Evolutionary conservation across 2,797 vertebrate genomes (phyloP).

Genomic region (Periparus ater): DNA sequence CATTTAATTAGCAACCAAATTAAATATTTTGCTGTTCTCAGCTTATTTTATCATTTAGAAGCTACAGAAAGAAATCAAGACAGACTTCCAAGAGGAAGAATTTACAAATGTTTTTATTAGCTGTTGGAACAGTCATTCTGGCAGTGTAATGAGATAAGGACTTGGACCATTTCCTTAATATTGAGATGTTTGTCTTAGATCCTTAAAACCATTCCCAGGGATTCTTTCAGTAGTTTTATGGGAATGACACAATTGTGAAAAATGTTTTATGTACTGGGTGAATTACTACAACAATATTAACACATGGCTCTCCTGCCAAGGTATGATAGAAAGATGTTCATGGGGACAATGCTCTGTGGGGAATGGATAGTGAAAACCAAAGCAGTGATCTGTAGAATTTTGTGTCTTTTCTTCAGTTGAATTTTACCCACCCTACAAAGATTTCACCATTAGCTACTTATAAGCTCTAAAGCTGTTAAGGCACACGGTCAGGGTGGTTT

Average conservation of each 20-base stretch:
- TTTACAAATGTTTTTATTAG: conserved; percentile 53
- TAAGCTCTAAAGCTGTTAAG: not conserved
- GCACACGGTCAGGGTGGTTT: not conserved
- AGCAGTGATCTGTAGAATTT: not conserved
- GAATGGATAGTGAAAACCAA: not conserved
- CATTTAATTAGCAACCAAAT: conserved; percentile 89
- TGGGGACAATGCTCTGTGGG: not conserved
- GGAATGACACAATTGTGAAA: not conserved
- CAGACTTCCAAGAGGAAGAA: conserved; percentile 63
- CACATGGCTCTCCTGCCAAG: not conserved
- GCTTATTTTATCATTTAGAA: conserved; percentile 70
- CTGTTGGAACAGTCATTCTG: not conserved
- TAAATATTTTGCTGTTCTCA: conserved; percentile 80
- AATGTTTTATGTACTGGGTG: not conserved
- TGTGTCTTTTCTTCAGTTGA: not conserved
- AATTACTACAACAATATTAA: not conserved
- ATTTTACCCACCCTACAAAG: not conserved
- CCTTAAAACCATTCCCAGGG: conserved; percentile 14
- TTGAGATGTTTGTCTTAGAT: not conserved
- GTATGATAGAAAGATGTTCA: not conserved
- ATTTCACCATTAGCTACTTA: not conserved
- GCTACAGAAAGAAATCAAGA: conserved; percentile 63
- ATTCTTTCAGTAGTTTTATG: not conserved
- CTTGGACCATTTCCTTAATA: not conserved
- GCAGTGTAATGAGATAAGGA: not conserved